Evolutionary conservation across 2,113 vertebrate species (phyloP), one percentile per base, ranked within the genome.

Genomic region (Acrocephalus arundinaceus): DNA sequence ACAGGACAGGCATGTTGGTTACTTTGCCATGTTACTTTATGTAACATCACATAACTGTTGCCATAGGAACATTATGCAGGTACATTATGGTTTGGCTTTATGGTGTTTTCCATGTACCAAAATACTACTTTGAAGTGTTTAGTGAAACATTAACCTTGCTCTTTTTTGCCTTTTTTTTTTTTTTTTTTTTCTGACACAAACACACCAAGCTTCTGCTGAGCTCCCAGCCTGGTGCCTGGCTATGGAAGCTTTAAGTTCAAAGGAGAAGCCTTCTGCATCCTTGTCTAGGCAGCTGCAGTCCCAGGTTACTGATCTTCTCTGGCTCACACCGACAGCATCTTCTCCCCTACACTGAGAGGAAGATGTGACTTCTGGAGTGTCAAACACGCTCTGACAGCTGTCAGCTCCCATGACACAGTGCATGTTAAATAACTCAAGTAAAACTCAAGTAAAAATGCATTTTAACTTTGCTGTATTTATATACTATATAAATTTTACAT

Each of bases 401-500:
- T 54, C 90, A 43, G 67, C 78, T 87, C 93, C 88, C 92, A 75
- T 55, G 87, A 87, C 89, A 85, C 59, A 78, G 10, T 94, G 74
- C 91, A 91, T 18, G 66, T 89, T 77, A 92, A 93, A 94, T 61
- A 94, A 94, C 85, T 92, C 91, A 93, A 97, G 90, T 91, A 90
- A 85, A 94, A 94, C 93, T 94, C 89, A 51, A 85, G 85, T 88
- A 89, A 94, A 92, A 92, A n/a, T 67, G 84, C 85, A 91, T 97
- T 98, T 96, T 93, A 94, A 95, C 95, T 98, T 98, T 96, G 97
- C 97, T 98, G 97, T 98, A 98, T 96, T 98, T 98, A 98, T 98
- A 98, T 98, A 98, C 97, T 98, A 98, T 99, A 99, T 98, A 99
- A 99, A 99, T 99, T 98, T 98, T 98, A 99, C 99, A 99, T 99